These are phyloP conservation scores for Cataglyphis cursor DNA, from an alignment of 2,888 invertebrate genomes.

Conservation along the genomic window DNA sequence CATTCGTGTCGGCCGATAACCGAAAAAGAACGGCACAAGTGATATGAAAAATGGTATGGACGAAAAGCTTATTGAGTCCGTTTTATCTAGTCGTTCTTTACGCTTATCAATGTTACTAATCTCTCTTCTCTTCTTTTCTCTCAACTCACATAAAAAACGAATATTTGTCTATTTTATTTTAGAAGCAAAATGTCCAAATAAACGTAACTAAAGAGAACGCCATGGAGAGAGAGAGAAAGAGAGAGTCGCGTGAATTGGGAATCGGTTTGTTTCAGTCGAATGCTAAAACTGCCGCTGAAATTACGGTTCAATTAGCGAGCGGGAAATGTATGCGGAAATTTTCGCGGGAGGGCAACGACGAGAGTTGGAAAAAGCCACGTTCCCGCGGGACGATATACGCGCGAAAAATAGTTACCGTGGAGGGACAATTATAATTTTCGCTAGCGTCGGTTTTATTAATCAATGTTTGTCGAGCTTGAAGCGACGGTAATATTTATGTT, in stretches of 20 bases:
- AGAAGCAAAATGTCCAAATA: neutral
- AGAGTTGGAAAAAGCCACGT: slow-evolving; percentile 25
- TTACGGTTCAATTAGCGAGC: slow-evolving; percentile 46
- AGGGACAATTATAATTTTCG: slow-evolving; percentile 42
- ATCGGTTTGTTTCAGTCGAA: slow-evolving; percentile 45
- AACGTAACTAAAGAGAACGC: neutral
- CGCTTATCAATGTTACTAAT: neutral
- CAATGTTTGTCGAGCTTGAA: slow-evolving; percentile 30
- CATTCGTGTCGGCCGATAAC: slow-evolving; percentile 14
- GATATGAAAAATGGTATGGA: slow-evolving; percentile 32
- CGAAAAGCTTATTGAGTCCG: slow-evolving; percentile 36
- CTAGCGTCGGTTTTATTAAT: slow-evolving; percentile 34
- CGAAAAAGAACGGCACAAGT: slow-evolving; percentile 33
- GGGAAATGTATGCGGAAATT: slow-evolving; percentile 40
- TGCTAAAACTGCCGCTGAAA: slow-evolving; percentile 35
- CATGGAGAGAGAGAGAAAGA: neutral
- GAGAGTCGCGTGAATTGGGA: slow-evolving; percentile 17
- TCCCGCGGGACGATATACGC: slow-evolving; percentile 3
- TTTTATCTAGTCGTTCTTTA: slow-evolving; percentile 8
- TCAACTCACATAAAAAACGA: neutral
- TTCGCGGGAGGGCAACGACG: neutral
- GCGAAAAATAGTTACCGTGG: neutral
- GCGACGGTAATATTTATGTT: slow-evolving; percentile 16
- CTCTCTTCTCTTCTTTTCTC: neutral
- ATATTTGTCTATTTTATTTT: neutral